Evolutionary conservation across 2,797 vertebrate species (phyloP).

Genomic region (Linurgus olivaceus): DNA sequence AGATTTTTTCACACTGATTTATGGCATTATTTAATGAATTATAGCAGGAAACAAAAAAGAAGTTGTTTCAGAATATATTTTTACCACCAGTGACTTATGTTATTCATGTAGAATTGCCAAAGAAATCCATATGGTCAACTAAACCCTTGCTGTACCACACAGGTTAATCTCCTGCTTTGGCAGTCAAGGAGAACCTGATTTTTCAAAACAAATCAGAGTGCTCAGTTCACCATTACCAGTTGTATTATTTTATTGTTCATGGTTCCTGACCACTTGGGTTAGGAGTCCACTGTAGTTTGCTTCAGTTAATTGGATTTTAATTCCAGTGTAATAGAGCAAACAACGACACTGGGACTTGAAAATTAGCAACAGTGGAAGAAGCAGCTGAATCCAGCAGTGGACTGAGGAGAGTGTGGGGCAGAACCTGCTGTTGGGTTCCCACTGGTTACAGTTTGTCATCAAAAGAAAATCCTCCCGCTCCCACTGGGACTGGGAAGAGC

Average conservation of each 20-base stretch:
- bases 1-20: not conserved
- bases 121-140: not conserved
- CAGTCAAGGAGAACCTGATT: not conserved
- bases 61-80: not conserved
- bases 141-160: accelerated
- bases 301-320: not conserved
- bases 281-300: not conserved
- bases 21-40: not conserved
- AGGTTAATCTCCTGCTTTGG: not conserved
- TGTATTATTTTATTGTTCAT: not conserved
- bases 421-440: not conserved
- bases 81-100: not conserved
- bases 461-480: not conserved
- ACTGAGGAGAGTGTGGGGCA: not conserved
- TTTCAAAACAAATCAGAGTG: not conserved
- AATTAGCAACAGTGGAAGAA: not conserved
- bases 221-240: not conserved
- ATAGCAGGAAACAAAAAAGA: not conserved
- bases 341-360: not conserved
- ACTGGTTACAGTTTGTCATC: not conserved
- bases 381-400: not conserved
- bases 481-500: not conserved
- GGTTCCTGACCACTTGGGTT: not conserved
- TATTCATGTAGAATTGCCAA: not conserved
- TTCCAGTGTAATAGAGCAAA: not conserved